phyloP scores from a whole-genome alignment of 2,113 vertebrate genomes.

The Pagrus major region DNA sequence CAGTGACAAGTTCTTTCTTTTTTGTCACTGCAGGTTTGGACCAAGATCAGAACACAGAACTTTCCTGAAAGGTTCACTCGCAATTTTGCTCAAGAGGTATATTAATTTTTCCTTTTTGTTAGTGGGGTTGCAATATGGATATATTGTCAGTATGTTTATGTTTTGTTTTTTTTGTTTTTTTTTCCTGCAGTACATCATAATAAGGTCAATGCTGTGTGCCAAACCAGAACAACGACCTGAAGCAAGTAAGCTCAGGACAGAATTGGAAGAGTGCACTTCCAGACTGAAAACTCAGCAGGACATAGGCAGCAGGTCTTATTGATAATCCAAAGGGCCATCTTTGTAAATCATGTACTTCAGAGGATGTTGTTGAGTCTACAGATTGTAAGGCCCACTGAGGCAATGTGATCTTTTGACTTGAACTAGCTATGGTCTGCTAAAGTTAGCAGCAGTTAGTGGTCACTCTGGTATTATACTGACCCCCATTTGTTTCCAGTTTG shows the following conservation, averaged over 20 bases:
- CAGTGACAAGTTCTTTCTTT: neutral
- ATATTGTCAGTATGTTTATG: no score
- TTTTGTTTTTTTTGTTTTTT: no score
- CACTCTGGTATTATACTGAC: no score
- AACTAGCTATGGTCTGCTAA: no score
- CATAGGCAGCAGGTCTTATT: neutral
- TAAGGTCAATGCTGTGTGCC: slow-evolving; percentile 69
- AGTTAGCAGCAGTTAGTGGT: no score
- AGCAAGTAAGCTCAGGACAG: slow-evolving; percentile 47
- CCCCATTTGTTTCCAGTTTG: no score
- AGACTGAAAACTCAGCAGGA: neutral
- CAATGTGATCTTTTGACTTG: no score
- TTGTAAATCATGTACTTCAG: no score
- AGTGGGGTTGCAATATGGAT: no score
- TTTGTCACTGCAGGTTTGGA: slow-evolving; percentile 67
- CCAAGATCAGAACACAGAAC: slow-evolving; percentile 18
- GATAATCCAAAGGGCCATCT: no score
- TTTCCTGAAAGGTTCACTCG: slow-evolving; percentile 63
- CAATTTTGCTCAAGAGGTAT: slow-evolving; percentile 73
- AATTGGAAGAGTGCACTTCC: slow-evolving; percentile 15
- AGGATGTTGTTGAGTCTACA: no score
- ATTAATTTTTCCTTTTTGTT: neutral
- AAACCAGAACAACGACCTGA: slow-evolving; percentile 75
- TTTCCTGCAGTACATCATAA: slow-evolving; percentile 69
- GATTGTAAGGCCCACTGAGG: no score